phyloP scores from a whole-genome alignment of 2,113 vertebrate genomes.

The Albula goreensis region DNA sequence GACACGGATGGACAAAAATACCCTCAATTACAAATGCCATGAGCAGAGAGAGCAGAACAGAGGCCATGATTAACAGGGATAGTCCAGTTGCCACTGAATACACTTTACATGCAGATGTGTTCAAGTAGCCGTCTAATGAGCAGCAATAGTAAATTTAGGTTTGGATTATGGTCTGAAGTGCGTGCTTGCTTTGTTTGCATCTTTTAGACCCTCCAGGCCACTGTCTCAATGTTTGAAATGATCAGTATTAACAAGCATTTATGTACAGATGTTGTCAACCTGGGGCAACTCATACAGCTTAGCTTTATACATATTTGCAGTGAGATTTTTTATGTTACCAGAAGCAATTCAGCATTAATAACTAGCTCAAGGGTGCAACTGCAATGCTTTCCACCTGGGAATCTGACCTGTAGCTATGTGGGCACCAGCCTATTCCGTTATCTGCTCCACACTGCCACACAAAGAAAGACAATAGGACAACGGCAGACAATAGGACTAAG shows the following conservation, averaged over 20 bases:
- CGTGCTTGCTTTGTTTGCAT: constrained; percentile 33
- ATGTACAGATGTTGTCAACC: neutral
- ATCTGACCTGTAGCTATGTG: neutral
- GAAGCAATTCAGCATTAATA: neutral
- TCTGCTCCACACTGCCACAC: neutral
- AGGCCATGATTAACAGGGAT: constrained; percentile 15
- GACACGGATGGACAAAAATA: constrained; percentile 50
- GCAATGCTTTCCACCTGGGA: neutral
- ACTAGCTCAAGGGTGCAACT: neutral
- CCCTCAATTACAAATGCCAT: neutral
- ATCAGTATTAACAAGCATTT: constrained; percentile 26
- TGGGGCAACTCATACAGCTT: neutral
- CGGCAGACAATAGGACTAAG: neutral
- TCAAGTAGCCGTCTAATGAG: constrained; percentile 56
- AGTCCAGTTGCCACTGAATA: constrained; percentile 52
- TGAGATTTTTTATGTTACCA: neutral
- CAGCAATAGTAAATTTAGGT: constrained; percentile 62
- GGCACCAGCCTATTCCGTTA: neutral
- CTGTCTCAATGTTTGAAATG: constrained; percentile 37
- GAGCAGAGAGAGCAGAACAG: neutral
- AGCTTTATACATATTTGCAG: neutral
- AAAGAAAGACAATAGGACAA: neutral
- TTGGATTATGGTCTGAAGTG: constrained; percentile 23
- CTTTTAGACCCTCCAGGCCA: constrained; percentile 43
- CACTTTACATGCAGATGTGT: constrained; percentile 52